Conservation (phyloP, 2,113 vertebrate genomes). For the Centropristis striata region DNA sequence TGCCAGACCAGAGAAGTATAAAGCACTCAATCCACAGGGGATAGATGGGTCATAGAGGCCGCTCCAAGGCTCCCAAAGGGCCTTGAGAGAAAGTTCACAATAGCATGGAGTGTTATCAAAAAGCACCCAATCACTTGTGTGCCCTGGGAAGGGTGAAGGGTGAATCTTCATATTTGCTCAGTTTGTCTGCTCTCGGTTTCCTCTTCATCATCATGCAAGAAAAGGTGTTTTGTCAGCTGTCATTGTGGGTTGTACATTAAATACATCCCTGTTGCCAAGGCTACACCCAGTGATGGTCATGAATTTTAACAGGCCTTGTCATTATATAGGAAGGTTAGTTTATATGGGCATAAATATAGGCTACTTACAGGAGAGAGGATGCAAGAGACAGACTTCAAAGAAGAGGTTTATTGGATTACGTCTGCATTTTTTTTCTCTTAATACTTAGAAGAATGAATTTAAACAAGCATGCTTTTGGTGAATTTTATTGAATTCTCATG, state of each 20-base stretch:
- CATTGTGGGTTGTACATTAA: constrained; percentile 21
- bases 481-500: constrained; percentile 25
- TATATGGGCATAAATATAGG: constrained; percentile 32
- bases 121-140: constrained; percentile 65
- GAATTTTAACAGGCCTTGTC: constrained; percentile 36
- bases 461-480: not conserved
- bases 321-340: constrained; percentile 30
- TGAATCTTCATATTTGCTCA: constrained; percentile 58
- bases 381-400: constrained; percentile 40
- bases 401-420: constrained; percentile 47
- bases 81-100: constrained; percentile 75
- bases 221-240: constrained; percentile 37
- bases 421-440: not conserved
- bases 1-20: constrained; percentile 68
- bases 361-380: constrained; percentile 18
- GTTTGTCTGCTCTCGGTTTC: constrained; percentile 6
- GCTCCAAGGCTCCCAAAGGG: constrained; percentile 63
- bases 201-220: constrained; percentile 35
- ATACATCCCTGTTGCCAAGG: constrained; percentile 14
- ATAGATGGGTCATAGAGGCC: constrained; percentile 70
- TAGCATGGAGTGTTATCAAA: constrained; percentile 63
- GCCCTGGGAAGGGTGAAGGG: constrained; percentile 6
- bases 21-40: constrained; percentile 73
- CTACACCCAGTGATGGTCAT: constrained; percentile 7
- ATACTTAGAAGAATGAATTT: constrained; percentile 7